Percentiles rank a stretch among this genome's conserved stretches.
phyloP scores from a whole-genome alignment of 1,140 invertebrate species.

The Psix sp. region DNA sequence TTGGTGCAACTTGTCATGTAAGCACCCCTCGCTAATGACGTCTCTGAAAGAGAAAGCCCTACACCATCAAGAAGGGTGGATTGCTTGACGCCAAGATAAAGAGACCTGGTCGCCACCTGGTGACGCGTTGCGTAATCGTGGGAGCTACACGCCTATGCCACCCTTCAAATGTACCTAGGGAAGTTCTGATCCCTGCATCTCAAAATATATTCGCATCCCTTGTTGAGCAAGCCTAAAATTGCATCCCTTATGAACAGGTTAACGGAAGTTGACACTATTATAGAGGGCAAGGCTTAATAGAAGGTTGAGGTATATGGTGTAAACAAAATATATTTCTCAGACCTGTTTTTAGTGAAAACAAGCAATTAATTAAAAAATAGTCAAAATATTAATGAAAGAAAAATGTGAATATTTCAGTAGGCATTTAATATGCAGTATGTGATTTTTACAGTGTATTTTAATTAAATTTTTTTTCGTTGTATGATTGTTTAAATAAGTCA shows the following conservation, averaged over 20 bases:
- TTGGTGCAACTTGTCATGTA: conserved; percentile 46
- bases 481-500: no score
- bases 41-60: conserved; percentile 35
- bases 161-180: conserved; percentile 38
- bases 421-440: no score
- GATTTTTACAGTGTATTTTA: no score
- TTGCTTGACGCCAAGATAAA: conserved; percentile 42
- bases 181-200: conserved; percentile 47
- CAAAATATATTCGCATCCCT: conserved; percentile 27
- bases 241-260: conserved; percentile 56
- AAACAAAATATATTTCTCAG: conserved; percentile 11
- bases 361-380: no score
- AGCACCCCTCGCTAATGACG: conserved; percentile 60
- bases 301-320: conserved; percentile 6
- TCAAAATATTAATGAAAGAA: no score
- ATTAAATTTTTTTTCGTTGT: no score
- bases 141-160: conserved; percentile 62
- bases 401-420: no score
- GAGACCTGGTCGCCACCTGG: conserved; percentile 51
- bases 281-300: conserved; percentile 17
- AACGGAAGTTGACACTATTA: conserved; percentile 47
- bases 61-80: conserved; percentile 30
- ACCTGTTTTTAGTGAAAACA: no score
- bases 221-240: conserved; percentile 7
- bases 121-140: conserved; percentile 55